Conservation (phyloP, 2,113 vertebrate species). For the Lonchura striata region DNA sequence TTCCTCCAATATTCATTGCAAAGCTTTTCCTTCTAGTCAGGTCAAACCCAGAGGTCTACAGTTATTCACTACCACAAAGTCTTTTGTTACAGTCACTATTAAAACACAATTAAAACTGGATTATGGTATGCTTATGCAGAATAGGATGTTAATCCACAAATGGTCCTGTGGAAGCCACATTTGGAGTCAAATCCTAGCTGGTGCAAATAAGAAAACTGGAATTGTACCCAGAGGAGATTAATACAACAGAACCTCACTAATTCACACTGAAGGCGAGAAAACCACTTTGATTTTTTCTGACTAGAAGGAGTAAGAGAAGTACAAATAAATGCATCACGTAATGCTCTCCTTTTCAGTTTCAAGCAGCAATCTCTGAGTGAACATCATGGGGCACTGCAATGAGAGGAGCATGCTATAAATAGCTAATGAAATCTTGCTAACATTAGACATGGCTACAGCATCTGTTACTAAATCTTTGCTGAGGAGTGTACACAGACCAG, state of each 20-base stretch:
- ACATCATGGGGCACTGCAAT: neutral
- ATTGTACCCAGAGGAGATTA: slow-evolving; percentile 31
- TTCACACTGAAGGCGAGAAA: neutral
- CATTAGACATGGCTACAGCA: slow-evolving; percentile 24
- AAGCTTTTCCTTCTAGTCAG: neutral
- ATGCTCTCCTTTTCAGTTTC: neutral
- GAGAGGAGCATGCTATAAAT: neutral
- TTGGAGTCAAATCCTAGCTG: slow-evolving; percentile 3
- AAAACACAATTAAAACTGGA: slow-evolving; percentile 51
- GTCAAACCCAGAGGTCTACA: neutral
- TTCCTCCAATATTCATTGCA: neutral
- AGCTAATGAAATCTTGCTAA: slow-evolving; percentile 45
- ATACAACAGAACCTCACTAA: neutral
- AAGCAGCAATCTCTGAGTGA: neutral
- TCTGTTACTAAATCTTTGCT: slow-evolving; percentile 45
- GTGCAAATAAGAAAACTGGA: slow-evolving; percentile 9
- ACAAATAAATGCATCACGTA: slow-evolving; percentile 6
- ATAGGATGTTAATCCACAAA: slow-evolving; percentile 39
- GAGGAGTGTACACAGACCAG: neutral
- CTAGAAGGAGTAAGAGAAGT: neutral
- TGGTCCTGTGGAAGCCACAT: slow-evolving; percentile 15
- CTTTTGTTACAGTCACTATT: slow-evolving; percentile 53
- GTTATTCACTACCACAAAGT: neutral
- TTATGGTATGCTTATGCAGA: neutral
- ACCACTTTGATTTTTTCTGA: neutral